Percentiles rank a stretch among this genome's conserved stretches.
Conservation (phyloP, 2,797 vertebrate species). For the Heterohyrax brucei region DNA sequence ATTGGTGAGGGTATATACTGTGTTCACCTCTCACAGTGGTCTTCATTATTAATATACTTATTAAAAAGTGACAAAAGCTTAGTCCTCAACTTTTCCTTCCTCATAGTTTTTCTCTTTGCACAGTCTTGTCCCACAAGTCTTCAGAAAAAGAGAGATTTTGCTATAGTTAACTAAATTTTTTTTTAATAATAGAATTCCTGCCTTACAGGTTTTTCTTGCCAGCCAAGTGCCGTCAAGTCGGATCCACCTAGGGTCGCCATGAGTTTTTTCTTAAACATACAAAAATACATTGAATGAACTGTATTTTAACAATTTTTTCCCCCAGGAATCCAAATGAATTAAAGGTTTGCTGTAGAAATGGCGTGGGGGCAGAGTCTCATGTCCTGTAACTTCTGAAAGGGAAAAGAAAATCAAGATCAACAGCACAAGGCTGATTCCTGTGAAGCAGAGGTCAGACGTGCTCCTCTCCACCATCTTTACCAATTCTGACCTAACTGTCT, state of each 20-base stretch:
- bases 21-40: slow-evolving; percentile 52
- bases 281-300: slow-evolving; percentile 5
- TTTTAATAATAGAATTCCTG: slow-evolving; percentile 35
- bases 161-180: slow-evolving; percentile 44
- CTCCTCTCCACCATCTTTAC: too few species aligned
- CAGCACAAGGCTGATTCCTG: too few species aligned
- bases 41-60: slow-evolving; percentile 5
- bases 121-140: background rate
- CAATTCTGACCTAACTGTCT: too few species aligned
- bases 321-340: slow-evolving; percentile 44
- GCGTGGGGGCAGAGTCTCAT: too few species aligned
- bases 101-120: slow-evolving; percentile 47
- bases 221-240: too few species aligned
- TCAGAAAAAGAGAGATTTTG: slow-evolving; percentile 45
- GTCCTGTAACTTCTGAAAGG: too few species aligned
- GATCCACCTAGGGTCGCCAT: too few species aligned
- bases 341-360: background rate
- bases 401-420: too few species aligned
- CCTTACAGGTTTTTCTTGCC: background rate
- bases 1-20: background rate
- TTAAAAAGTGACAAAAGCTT: slow-evolving; percentile 51
- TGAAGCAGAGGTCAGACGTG: too few species aligned
- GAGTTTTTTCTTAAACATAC: slow-evolving; percentile 15
- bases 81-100: slow-evolving; percentile 55
- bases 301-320: slow-evolving; percentile 51